These are phyloP conservation scores for Papilio machaon DNA, from an alignment of 1,140 invertebrate species.

Conservation along the genomic window DNA sequence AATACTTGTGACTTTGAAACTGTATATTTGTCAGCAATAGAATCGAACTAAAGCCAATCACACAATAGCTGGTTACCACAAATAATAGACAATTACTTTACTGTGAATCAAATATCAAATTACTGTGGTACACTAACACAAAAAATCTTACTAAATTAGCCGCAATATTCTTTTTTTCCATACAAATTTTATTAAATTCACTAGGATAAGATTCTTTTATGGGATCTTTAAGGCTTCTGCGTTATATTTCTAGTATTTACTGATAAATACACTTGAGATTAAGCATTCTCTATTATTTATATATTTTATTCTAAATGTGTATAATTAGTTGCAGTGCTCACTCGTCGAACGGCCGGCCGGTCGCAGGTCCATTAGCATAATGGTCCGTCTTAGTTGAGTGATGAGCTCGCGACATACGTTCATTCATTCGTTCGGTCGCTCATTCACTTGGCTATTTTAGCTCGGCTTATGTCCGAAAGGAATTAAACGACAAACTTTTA, in stretches of 20 bases:
- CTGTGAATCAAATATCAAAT: no score
- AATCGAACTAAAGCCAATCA: no score
- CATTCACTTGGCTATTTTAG: conserved; percentile 47
- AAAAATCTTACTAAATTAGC: no score
- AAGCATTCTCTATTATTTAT: not conserved
- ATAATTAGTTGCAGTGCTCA: conserved; percentile 43
- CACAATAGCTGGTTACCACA: no score
- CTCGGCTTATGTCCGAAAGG: conserved; percentile 21
- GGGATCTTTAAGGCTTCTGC: no score
- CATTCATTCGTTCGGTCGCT: conserved; percentile 53
- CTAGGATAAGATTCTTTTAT: no score
- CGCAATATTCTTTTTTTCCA: no score
- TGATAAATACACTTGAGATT: not conserved
- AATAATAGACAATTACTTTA: no score
- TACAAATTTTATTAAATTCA: no score
- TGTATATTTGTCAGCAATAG: no score
- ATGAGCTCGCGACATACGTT: conserved; percentile 46
- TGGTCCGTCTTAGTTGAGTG: conserved; percentile 51
- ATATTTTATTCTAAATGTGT: conserved; percentile 29
- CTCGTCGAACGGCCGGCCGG: conserved; percentile 48
- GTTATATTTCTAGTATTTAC: not conserved
- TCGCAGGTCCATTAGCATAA: conserved; percentile 54
- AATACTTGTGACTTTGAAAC: no score
- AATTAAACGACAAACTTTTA: not conserved
- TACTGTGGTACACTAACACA: no score